Evolutionary conservation across 2,888 invertebrate genomes (phyloP), one percentile per base, ranked within the genome.

Genomic region (Lypha dubia): DNA sequence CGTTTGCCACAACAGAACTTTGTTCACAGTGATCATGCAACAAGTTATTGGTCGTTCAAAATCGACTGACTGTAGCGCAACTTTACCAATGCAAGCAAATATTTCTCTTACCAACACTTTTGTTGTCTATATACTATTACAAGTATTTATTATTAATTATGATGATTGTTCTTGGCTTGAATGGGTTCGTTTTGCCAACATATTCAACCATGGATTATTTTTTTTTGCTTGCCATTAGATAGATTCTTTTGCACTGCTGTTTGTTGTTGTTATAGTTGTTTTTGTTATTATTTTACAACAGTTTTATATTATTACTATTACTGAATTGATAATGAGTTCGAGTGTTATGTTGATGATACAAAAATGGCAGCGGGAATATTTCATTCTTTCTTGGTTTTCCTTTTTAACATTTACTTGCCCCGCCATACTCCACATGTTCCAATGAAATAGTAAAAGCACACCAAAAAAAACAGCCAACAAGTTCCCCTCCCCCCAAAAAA

Each of bases 301-400:
- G 79, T 84, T 76, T 81, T 41, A 81, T 74, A 81, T 84, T 81
- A 81, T 84, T 81, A 70, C 51, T 68, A 75, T 84, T 79, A 70
- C 71, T 79, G 84, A 84, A 84, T 84, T 84, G 84, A 81, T 84
- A 81, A 81, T 84, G 77, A 84, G 77, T 84, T 82, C 79, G 65
- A 73, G 71, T 67, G 65, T 79, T 79, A 41, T 79, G 73, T 20
- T 79, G 63, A 62, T 79, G 74, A 41, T 81, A 67, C 35, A 28
- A 49, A 68, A 75, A 81, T 70, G 63, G 62, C 56, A 81, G 81
- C 73, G 41, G 51, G 56, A 73, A 73, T 73, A 73, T 65, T 28
- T 75, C 63, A n/a, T 44, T 49, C 68, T 68, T 53, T 41, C 46
- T 51, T 49, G 20, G 68, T 51, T 51, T 62, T 68, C 51, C 17